These are phyloP conservation scores for Melangyna quadrimaculata DNA, from an alignment of 2,888 invertebrate genomes.

Conservation along the genomic window DNA sequence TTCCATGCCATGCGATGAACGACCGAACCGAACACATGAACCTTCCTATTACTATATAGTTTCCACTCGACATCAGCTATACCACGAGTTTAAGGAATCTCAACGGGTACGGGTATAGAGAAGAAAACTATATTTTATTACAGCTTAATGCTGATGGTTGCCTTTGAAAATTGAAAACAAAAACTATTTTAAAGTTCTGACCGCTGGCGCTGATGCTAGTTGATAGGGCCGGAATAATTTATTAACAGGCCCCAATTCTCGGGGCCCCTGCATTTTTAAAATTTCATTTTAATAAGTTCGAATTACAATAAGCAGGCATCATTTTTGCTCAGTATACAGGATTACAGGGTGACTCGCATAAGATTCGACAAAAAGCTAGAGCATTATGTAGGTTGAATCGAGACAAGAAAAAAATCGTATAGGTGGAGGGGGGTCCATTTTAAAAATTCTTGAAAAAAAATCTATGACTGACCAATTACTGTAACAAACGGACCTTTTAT, in stretches of 20 bases:
- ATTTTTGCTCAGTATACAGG: too few relatives aligned
- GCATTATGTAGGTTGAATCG: too few relatives aligned
- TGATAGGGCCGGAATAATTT: not conserved
- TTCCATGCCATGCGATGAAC: not conserved
- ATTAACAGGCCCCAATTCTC: not conserved
- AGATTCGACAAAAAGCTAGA: too few relatives aligned
- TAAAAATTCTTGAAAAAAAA: too few relatives aligned
- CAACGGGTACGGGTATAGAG: not conserved
- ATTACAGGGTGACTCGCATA: too few relatives aligned
- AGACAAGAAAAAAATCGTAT: too few relatives aligned
- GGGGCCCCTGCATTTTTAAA: not conserved
- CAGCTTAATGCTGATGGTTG: conserved; percentile 55
- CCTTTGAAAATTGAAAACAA: conserved; percentile 37
- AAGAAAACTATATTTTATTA: conserved; percentile 50
- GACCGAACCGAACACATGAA: conserved; percentile 20
- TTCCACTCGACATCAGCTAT: not conserved
- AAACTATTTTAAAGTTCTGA: conserved; percentile 50
- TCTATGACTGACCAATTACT: too few relatives aligned
- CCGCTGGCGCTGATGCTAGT: conserved; percentile 19
- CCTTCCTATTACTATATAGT: not conserved
- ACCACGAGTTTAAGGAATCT: conserved; percentile 10
- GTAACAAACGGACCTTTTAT: too few relatives aligned
- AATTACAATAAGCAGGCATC: too few relatives aligned
- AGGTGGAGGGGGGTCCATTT: too few relatives aligned
- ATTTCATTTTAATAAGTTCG: not conserved